Evolutionary conservation across 2,797 vertebrate genomes (phyloP), one percentile per base, ranked within the genome.

Genomic region (Spea hammondii): DNA sequence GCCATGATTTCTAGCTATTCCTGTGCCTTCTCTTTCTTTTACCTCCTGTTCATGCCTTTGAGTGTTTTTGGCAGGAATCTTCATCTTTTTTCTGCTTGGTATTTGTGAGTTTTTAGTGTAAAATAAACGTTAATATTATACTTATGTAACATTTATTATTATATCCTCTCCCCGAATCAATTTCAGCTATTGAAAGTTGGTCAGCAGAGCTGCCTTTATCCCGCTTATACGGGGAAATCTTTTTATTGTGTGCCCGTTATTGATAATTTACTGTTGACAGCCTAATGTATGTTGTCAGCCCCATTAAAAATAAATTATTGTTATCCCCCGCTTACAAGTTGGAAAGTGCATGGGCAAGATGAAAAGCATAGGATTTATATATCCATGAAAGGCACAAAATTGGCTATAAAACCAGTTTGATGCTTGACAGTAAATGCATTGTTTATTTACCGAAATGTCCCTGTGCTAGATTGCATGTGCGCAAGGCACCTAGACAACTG

Each of bases 381-480:
- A 70, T 62, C 49, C 72, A 70, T 80, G 78, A 75, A 80, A 75
- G 72, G 72, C 73, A 71, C 73, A 80, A 67, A 76, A 76, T 80
- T 80, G 79, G 67, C 79, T 71, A 80, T 80, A 80, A 80, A 80
- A 80, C 14, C 57, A 2, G 48, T 62, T 53, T 74, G 65, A 79
- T 50, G 67, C 76, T 76, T 80, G 73, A 80, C 79, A 76, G 73
- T 71, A 80, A 76, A 72, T 72, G 74, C 45, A 76, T 80, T 70
- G 72, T 80, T 80, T 80, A 80, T 80, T 80, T 80, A 80, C 79
- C 48, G 72, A 80, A 76, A 44, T 70, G 79, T 76, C 79, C 68
- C 68, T 76, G 59, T 80, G 73, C 73, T 72, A 80, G 72, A 76
- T 67, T 60, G 73, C 66, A 48, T 64, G 62, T 55, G 46, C 51